A percentile compares a stretch with the other conserved stretches of the same genome.
phyloP scores from a whole-genome alignment of 2,113 vertebrate genomes.

The Sisor rabdophorus region DNA sequence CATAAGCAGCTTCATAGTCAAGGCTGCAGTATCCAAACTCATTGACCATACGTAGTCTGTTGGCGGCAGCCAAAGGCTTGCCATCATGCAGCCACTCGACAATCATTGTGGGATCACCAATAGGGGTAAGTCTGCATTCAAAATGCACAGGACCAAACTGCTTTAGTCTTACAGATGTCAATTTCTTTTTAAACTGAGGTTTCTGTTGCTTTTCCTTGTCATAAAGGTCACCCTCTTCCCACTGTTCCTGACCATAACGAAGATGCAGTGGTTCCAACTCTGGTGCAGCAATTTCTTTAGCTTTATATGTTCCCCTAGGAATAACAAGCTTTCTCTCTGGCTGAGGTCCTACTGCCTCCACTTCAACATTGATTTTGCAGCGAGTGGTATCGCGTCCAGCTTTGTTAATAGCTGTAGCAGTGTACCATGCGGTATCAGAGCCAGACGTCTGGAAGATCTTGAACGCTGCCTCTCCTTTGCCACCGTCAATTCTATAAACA shows the following conservation, averaged over 20 bases:
- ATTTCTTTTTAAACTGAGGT: conserved; percentile 94
- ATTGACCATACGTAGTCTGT: conserved; percentile 92
- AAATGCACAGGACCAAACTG: conserved; percentile 90
- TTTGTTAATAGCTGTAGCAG: conserved; percentile 95
- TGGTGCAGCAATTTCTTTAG: conserved; percentile 91
- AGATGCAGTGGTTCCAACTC: conserved; percentile 92
- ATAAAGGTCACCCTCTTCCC: conserved; percentile 97
- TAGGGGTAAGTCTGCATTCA: conserved; percentile 91
- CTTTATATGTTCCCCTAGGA: conserved; percentile 91
- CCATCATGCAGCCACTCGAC: conserved; percentile 97
- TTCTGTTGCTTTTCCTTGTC: conserved; percentile 98
- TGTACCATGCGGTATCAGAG: conserved; percentile 95
- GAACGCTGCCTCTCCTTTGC: conserved; percentile 85
- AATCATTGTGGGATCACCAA: conserved; percentile 92
- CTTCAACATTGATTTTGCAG: conserved; percentile 93
- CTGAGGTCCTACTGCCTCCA: conserved; percentile 83
- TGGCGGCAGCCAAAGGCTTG: conserved; percentile 91
- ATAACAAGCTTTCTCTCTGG: conserved; percentile 91
- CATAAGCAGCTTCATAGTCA: conserved; percentile 89
- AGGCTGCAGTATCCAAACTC: conserved; percentile 98
- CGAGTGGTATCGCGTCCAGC: conserved; percentile 94
- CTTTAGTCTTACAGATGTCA: conserved; percentile 88
- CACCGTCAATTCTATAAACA: conserved; percentile 84
- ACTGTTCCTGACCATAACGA: conserved; percentile 94
- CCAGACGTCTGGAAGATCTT: conserved; percentile 80